These are phyloP conservation scores for Amphipoea oculea DNA, from an alignment of 2,888 invertebrate genomes.

Conservation along the genomic window DNA sequence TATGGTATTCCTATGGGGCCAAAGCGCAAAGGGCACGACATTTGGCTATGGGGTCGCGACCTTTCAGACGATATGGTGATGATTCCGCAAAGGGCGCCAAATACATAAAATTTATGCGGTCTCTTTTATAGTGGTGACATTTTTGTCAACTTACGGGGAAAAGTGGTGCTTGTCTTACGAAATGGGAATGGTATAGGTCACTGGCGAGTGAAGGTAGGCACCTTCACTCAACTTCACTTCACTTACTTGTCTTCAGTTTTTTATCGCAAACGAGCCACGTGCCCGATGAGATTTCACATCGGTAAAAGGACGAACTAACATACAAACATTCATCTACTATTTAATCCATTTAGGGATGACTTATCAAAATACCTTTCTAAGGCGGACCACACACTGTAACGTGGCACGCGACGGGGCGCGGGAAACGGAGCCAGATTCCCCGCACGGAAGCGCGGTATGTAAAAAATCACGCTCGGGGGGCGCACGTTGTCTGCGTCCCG, in stretches of 20 bases:
- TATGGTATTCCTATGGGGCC: slow-evolving; percentile 71
- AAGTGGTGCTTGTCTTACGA: slow-evolving; percentile 41
- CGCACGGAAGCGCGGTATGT: too few relatives aligned
- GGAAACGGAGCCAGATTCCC: too few relatives aligned
- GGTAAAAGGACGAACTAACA: too few relatives aligned
- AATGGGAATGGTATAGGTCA: slow-evolving; percentile 48
- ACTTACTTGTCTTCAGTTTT: not conserved
- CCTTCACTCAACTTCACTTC: too few relatives aligned
- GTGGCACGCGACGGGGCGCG: too few relatives aligned
- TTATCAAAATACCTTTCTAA: too few relatives aligned
- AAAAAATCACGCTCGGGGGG: too few relatives aligned
- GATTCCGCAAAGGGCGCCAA: slow-evolving; percentile 80
- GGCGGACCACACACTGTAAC: too few relatives aligned
- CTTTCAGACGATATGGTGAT: slow-evolving; percentile 79
- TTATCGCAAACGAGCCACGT: not conserved
- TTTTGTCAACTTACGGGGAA: slow-evolving; percentile 66
- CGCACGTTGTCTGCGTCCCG: too few relatives aligned
- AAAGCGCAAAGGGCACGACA: slow-evolving; percentile 84
- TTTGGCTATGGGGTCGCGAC: slow-evolving; percentile 82
- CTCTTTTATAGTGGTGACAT: slow-evolving; percentile 79
- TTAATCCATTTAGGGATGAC: too few relatives aligned
- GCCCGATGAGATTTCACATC: too few relatives aligned
- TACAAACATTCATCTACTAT: too few relatives aligned
- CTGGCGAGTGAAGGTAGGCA: not conserved
- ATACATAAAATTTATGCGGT: slow-evolving; percentile 80